A percentile compares a stretch with the other conserved stretches of the same genome.
phyloP scores from a whole-genome alignment of 2,797 vertebrate genomes.

The Epinephelus awoara region DNA sequence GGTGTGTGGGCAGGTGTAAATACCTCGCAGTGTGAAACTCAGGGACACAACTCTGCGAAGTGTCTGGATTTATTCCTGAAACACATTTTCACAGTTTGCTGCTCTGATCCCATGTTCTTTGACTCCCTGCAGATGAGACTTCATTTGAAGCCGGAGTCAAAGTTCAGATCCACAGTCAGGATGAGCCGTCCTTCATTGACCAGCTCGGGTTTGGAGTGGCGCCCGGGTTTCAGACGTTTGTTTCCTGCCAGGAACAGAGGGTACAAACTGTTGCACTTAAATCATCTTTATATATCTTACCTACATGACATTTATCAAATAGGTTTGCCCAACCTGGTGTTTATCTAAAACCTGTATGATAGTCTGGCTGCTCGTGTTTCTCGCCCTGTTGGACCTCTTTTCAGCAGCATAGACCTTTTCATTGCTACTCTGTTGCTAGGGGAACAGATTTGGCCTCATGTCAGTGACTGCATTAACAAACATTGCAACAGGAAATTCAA shows the following conservation, averaged over 20 bases:
- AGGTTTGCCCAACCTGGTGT: neutral
- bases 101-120: slow-evolving; percentile 3
- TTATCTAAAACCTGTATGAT: neutral
- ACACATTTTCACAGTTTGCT: neutral
- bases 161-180: slow-evolving; percentile 99
- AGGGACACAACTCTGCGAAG: neutral
- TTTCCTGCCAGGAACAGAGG: slow-evolving; percentile 88
- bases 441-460: too few species aligned
- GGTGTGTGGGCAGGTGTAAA: neutral
- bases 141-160: slow-evolving; percentile 98
- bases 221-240: slow-evolving; percentile 88
- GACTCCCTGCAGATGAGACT: slow-evolving; percentile 89
- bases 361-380: neutral
- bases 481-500: too few species aligned
- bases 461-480: too few species aligned
- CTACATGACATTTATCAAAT: neutral
- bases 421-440: too few species aligned
- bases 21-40: slow-evolving; percentile 10
- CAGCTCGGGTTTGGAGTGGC: slow-evolving; percentile 94
- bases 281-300: neutral
- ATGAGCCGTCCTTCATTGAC: slow-evolving; percentile 96
- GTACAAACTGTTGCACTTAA: slow-evolving; percentile 60
- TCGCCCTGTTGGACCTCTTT: neutral
- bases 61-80: slow-evolving; percentile 3
- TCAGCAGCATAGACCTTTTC: neutral